Evolutionary conservation across 1,140 invertebrate genomes (phyloP).

Genomic region (Drosophila teissieri): DNA sequence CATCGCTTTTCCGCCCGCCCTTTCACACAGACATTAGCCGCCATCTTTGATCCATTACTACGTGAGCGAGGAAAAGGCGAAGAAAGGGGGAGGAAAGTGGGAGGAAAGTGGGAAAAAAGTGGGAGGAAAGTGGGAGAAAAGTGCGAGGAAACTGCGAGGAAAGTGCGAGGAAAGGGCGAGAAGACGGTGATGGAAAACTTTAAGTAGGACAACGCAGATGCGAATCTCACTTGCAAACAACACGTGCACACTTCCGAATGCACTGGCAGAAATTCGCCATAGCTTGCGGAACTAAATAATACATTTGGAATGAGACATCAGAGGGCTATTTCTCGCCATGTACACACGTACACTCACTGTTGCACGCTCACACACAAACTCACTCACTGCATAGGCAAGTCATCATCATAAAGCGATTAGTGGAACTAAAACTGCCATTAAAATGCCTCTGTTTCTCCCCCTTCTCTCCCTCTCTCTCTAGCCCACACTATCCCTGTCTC

Average conservation of each 20-base stretch:
- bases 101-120: neutral
- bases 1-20: neutral
- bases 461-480: neutral
- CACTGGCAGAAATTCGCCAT: slow-evolving; percentile 4
- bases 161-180: neutral
- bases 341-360: slow-evolving; percentile 8
- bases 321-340: neutral
- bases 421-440: slow-evolving; percentile 76
- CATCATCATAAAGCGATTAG: slow-evolving; percentile 79
- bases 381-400: slow-evolving; percentile 44
- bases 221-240: slow-evolving; percentile 25
- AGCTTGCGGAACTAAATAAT: too few relatives aligned
- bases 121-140: neutral
- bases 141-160: too few relatives aligned
- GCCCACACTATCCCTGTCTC: neutral
- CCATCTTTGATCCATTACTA: slow-evolving; percentile 51
- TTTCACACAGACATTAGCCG: slow-evolving; percentile 28
- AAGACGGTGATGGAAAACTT: slow-evolving; percentile 52
- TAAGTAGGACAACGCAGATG: slow-evolving; percentile 60
- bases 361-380: slow-evolving; percentile 21
- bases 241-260: slow-evolving; percentile 10
- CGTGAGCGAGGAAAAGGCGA: slow-evolving; percentile 19
- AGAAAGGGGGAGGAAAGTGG: neutral
- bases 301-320: too few relatives aligned
- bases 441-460: slow-evolving; percentile 56